Conservation (phyloP, 2,888 invertebrate species). For the Orthosia gracilis region DNA sequence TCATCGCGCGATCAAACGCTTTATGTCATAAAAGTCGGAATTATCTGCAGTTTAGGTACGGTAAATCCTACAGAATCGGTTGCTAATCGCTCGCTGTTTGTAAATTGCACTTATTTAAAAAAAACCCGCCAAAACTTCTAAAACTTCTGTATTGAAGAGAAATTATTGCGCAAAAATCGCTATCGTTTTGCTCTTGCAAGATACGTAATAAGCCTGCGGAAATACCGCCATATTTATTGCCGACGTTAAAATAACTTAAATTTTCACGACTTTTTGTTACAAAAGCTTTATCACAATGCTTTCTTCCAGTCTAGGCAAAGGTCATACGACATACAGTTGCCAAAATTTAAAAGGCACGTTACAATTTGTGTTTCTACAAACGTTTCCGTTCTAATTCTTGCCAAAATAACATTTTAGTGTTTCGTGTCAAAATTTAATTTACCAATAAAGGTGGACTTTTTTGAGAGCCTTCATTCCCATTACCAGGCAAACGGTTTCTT, state of each 20-base stretch:
- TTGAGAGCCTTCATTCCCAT: background rate
- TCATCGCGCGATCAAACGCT: too few species aligned
- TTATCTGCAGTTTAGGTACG: too few species aligned
- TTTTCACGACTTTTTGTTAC: background rate
- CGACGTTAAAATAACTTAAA: background rate
- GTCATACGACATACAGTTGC: background rate
- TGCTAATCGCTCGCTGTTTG: too few species aligned
- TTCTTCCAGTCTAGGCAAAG: background rate
- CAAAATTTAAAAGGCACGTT: background rate
- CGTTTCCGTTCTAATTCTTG: background rate
- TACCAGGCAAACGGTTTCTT: too few species aligned
- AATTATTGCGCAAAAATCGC: too few species aligned
- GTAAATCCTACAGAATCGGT: too few species aligned
- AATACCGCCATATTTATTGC: constrained; percentile 10
- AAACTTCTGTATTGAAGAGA: too few species aligned
- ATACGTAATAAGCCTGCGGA: background rate
- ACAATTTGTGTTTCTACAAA: background rate
- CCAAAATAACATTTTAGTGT: background rate
- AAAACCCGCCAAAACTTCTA: too few species aligned
- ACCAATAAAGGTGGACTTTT: background rate
- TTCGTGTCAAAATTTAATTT: background rate
- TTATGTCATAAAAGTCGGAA: too few species aligned
- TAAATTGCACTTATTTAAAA: too few species aligned
- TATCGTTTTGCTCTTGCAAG: too few species aligned
- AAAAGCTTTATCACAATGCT: background rate